phyloP scores from a whole-genome alignment of 2,113 vertebrate species.

The Gallinago media region DNA sequence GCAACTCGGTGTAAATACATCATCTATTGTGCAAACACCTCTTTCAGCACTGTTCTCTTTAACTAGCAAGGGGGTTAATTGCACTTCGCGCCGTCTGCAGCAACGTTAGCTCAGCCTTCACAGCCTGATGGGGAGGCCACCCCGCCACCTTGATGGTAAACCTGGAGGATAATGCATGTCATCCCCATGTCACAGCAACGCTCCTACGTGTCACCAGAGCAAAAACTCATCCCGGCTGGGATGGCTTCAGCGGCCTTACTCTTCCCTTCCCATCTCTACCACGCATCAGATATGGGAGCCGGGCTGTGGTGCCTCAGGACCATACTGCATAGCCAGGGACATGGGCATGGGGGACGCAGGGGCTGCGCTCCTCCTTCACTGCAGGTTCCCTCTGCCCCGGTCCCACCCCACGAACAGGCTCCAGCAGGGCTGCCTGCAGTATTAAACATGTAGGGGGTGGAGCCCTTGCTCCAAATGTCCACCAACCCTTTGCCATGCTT shows the following conservation, averaged over 20 bases:
- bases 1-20: no score
- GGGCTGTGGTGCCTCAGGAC: fast-evolving
- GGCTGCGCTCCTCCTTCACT: fast-evolving
- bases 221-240: fast-evolving
- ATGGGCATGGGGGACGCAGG: fast-evolving
- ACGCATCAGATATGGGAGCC: not conserved
- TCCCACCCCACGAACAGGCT: not conserved
- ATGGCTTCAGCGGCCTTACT: not conserved
- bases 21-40: no score
- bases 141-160: fast-evolving
- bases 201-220: not conserved
- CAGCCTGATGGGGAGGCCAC: not conserved
- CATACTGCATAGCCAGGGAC: no score
- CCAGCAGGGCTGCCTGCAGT: not conserved
- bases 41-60: no score
- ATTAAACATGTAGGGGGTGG: not conserved
- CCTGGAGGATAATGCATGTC: not conserved
- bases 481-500: fast-evolving
- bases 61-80: no score
- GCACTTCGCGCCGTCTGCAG: fast-evolving
- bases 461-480: fast-evolving
- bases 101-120: not conserved
- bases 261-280: not conserved
- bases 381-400: not conserved
- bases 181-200: not conserved